Percentiles rank a stretch among this genome's conserved stretches.
These are phyloP conservation scores for Platalea minor DNA, from an alignment of 2,797 vertebrate genomes.

Conservation along the genomic window DNA sequence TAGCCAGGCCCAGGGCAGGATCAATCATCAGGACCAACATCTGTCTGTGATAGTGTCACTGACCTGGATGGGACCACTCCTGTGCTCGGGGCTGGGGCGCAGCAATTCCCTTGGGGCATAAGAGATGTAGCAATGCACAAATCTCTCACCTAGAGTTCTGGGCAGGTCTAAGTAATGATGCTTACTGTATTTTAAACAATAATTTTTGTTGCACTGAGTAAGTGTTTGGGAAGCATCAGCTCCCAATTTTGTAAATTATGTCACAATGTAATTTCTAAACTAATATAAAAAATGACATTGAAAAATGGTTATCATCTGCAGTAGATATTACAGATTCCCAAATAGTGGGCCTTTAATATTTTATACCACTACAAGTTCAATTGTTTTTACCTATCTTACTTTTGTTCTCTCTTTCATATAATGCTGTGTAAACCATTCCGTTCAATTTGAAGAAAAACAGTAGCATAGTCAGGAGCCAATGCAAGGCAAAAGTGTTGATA, in stretches of 20 bases:
- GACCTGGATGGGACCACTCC: background rate
- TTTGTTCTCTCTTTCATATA: background rate
- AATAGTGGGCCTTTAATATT: background rate
- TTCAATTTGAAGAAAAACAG: background rate
- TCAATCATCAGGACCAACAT: accelerated
- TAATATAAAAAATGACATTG: background rate
- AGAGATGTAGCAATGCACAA: accelerated
- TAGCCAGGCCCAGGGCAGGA: background rate
- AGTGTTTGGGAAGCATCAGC: background rate
- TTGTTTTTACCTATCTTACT: background rate
- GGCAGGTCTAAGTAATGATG: background rate
- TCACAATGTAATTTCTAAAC: background rate
- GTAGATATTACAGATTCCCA: background rate
- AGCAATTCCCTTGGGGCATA: accelerated
- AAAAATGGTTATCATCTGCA: background rate
- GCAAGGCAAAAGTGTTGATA: background rate
- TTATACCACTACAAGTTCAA: background rate
- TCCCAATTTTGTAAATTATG: background rate
- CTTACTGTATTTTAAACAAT: background rate
- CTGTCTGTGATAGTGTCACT: background rate
- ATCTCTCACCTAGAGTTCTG: background rate
- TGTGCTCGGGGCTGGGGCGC: background rate
- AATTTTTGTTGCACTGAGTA: background rate
- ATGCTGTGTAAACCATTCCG: background rate
- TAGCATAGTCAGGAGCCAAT: background rate